phyloP scores from a whole-genome alignment of 2,113 vertebrate genomes.

The Onychostoma macrolepis region DNA sequence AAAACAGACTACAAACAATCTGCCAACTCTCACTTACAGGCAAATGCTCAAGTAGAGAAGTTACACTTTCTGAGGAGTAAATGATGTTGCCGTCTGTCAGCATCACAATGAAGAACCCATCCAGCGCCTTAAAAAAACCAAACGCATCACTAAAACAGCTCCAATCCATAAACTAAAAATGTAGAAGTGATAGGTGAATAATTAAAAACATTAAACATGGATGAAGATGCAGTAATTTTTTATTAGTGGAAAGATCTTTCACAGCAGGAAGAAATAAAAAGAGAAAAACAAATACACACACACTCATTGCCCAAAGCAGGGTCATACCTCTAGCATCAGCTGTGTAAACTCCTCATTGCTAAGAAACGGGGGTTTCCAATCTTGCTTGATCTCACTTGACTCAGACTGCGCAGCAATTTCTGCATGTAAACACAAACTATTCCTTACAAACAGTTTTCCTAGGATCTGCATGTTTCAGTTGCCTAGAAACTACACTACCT shows the following conservation, averaged over 20 bases:
- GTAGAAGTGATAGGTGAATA: background rate
- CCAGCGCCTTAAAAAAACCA: conserved; percentile 84
- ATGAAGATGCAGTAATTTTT: background rate
- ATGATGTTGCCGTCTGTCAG: conserved; percentile 98
- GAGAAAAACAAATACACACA: background rate
- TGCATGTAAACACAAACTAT: conserved; percentile 59
- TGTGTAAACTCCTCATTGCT: conserved; percentile 99
- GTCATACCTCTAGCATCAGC: conserved; percentile 95
- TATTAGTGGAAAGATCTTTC: background rate
- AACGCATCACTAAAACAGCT: conserved; percentile 13
- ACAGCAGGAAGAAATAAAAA: background rate
- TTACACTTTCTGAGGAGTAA: conserved; percentile 95
- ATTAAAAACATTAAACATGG: background rate
- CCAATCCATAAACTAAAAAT: background rate
- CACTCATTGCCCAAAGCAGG: background rate
- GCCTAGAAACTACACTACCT: background rate
- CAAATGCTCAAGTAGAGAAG: conserved; percentile 94
- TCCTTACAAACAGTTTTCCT: background rate
- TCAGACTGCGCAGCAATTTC: conserved; percentile 95
- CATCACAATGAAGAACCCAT: conserved; percentile 98
- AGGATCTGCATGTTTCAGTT: background rate
- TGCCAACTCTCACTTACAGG: conserved; percentile 83
- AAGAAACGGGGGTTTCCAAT: conserved; percentile 98
- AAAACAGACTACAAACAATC: background rate
- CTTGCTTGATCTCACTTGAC: conserved; percentile 94